Evolutionary conservation across 2,797 vertebrate species (phyloP).

Genomic region (Sebastes dallii): DNA sequence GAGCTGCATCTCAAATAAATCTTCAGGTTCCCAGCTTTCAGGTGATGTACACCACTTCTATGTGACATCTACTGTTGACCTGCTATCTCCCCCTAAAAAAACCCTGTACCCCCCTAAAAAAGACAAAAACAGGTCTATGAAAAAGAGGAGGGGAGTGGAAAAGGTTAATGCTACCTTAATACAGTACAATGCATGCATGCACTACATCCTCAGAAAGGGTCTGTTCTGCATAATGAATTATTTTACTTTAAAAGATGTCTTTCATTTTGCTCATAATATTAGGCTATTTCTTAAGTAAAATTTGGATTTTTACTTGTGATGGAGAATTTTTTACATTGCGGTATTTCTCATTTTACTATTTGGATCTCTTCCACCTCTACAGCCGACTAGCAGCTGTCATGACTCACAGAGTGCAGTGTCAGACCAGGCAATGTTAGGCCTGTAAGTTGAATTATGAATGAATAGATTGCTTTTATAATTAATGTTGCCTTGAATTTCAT

Average conservation of each 20-base stretch:
- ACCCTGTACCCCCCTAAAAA: too few species aligned
- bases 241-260: background rate
- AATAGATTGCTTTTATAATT: conserved; percentile 57
- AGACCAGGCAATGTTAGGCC: conserved; percentile 12
- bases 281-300: background rate
- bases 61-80: too few species aligned
- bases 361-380: background rate
- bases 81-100: too few species aligned
- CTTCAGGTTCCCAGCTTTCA: too few species aligned
- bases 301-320: background rate
- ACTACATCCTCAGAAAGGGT: background rate
- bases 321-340: background rate
- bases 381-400: conserved; percentile 1
- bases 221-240: background rate
- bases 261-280: background rate
- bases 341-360: background rate
- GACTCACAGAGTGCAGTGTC: conserved; percentile 39
- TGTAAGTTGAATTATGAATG: conserved; percentile 55
- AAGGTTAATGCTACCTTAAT: too few species aligned
- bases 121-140: too few species aligned
- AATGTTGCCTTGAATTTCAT: conserved; percentile 42
- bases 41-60: too few species aligned
- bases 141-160: too few species aligned
- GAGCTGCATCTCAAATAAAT: too few species aligned
- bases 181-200: background rate